phyloP scores from a whole-genome alignment of 2,888 invertebrate species.

The Sceliomorpha sp. region DNA sequence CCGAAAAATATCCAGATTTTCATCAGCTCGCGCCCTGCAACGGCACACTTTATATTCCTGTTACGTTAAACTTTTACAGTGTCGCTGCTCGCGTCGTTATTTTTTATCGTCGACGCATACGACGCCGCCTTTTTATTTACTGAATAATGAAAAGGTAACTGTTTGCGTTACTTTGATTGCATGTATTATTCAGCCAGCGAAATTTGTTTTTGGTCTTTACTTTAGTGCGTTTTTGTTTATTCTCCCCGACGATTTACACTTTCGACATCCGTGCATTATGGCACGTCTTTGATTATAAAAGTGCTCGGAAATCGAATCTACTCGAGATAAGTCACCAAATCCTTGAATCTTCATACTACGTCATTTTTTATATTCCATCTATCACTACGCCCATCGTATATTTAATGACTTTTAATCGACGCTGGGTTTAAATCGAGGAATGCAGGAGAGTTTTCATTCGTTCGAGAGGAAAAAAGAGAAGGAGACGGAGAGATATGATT shows the following conservation, averaged over 20 bases:
- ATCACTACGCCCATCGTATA: too few species aligned
- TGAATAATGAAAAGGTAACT: slow-evolving; percentile 48
- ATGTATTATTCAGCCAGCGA: slow-evolving; percentile 47
- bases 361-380: too few species aligned
- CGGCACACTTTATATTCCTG: slow-evolving; percentile 48
- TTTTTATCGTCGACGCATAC: slow-evolving; percentile 35
- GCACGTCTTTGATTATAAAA: too few species aligned
- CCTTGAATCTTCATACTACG: too few species aligned
- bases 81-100: slow-evolving; percentile 32
- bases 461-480: slow-evolving; percentile 19
- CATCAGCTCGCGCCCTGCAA: slow-evolving; percentile 46
- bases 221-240: too few species aligned
- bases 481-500: slow-evolving; percentile 11
- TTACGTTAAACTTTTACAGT: slow-evolving; percentile 49
- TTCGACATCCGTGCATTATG: too few species aligned
- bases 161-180: slow-evolving; percentile 51
- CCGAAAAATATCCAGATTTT: slow-evolving; percentile 58
- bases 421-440: slow-evolving; percentile 26
- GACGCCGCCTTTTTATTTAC: slow-evolving; percentile 28
- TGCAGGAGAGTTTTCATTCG: slow-evolving; percentile 34
- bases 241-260: too few species aligned
- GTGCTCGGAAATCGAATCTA: too few species aligned
- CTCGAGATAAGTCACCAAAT: too few species aligned
- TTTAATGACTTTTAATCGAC: slow-evolving; percentile 43
- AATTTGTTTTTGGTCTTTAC: background rate